Evolutionary conservation across 2,888 invertebrate genomes (phyloP).

Genomic region (Sinhomidia bicolor): DNA sequence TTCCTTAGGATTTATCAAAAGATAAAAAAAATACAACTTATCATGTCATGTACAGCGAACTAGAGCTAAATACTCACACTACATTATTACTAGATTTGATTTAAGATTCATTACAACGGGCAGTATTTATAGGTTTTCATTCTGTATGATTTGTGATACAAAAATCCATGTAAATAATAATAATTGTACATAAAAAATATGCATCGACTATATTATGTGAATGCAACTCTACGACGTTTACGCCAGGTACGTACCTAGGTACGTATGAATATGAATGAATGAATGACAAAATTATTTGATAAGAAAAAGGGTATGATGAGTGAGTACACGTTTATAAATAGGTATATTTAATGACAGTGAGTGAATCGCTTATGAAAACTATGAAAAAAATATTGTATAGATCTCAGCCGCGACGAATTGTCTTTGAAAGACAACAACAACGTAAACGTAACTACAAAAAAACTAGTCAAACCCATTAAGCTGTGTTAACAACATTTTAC

Average conservation of each 20-base stretch:
- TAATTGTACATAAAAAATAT: conserved; percentile 36
- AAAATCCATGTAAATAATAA: too few relatives aligned
- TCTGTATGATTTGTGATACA: conserved; percentile 27
- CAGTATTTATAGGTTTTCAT: background rate
- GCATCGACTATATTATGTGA: background rate
- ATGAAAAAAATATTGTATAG: conserved; percentile 17
- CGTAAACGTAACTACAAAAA: conserved; percentile 12
- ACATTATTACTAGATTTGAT: too few relatives aligned
- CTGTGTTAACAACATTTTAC: conserved; percentile 42
- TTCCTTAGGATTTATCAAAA: too few relatives aligned
- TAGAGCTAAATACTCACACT: too few relatives aligned
- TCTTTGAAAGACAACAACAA: conserved; percentile 64
- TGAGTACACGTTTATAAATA: background rate
- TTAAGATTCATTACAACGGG: too few relatives aligned
- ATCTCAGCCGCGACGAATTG: conserved; percentile 45
- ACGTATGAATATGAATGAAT: background rate
- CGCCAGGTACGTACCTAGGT: background rate
- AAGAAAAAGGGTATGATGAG: background rate
- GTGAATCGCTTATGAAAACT: background rate
- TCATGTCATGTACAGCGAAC: too few relatives aligned
- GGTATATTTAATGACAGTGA: background rate
- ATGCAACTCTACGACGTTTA: too few relatives aligned
- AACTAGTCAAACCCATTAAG: conserved; percentile 57
- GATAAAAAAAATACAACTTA: too few relatives aligned
- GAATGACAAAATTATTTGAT: background rate